Evolutionary conservation across 2,888 invertebrate species (phyloP).

Genomic region (Hypomecis atomaria): DNA sequence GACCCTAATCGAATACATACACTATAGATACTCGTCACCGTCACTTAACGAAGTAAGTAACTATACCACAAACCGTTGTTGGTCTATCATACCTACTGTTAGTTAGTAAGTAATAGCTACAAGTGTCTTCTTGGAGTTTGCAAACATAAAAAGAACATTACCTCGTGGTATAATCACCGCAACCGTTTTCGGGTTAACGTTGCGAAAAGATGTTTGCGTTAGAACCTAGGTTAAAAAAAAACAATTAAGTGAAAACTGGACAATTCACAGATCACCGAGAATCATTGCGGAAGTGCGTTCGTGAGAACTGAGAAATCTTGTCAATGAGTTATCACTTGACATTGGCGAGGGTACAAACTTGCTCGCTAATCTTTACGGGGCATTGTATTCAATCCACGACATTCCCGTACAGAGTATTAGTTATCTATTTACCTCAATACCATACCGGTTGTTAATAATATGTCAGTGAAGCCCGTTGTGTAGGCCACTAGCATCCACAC

Average conservation of each 20-base stretch:
- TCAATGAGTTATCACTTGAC: conserved; percentile 12
- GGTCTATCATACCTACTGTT: not conserved
- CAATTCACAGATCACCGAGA: conserved; percentile 14
- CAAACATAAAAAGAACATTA: conserved; percentile 26
- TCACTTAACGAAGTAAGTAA: not conserved
- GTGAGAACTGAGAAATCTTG: conserved; percentile 14
- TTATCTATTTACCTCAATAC: conserved; percentile 67
- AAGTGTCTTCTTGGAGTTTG: conserved; percentile 4
- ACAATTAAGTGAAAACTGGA: conserved; percentile 30
- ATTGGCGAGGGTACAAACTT: conserved; percentile 14
- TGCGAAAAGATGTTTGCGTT: conserved; percentile 20
- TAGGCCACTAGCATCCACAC: conserved; percentile 58
- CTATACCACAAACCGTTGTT: not conserved
- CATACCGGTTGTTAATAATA: conserved; percentile 69
- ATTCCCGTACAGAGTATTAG: conserved; percentile 53
- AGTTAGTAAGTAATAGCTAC: not conserved
- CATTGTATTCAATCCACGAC: conserved; percentile 54
- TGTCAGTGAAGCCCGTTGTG: conserved; percentile 51
- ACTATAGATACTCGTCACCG: too few species aligned
- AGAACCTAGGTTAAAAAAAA: conserved; percentile 22
- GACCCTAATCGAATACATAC: too few species aligned
- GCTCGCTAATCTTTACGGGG: conserved; percentile 32
- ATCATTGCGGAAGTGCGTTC: conserved; percentile 22
- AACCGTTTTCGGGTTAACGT: conserved; percentile 29
- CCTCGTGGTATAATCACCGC: conserved; percentile 18